Base-by-base conservation (phyloP, 1,140 invertebrate genomes). In the Phenacoccus solenopsis region DNA sequence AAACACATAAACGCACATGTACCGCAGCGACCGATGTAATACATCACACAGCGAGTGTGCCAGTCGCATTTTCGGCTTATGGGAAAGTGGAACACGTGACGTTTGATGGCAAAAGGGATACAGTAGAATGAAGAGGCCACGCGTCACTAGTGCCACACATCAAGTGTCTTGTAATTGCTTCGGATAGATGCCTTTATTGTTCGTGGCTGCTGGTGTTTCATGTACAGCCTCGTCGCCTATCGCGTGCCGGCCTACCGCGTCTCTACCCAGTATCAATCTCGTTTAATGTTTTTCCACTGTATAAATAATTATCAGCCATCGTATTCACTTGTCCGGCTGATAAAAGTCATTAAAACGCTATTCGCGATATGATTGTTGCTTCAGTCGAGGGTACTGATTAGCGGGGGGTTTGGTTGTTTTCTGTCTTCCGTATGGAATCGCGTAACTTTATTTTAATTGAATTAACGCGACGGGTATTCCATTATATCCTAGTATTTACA, bases 91-190 rank as follows among this genome's bases (percentile, higher is more conserved):
- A 24, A 16, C 59, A 64, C 59, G 59, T 64, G 59, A 64, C 59
- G 25, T 64, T 64, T 64, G 59, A 64, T 64, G 21, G 59, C 1
- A 64, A 25, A 27, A 64, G 59, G 25, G 59, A 27, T 64, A 27
- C 13, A n/a, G n/a, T n/a, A n/a, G n/a, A n/a, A n/a, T n/a, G n/a
- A n/a, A n/a, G n/a, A 25, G 59, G 59, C 59, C 59, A 64, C 59
- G 59, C 59, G 59, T 64, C 59, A 64, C 59, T 27, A 64, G 59
- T 64, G 59, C 22, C 59, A 27, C 25, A 64, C 59, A 64, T 64
- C 59, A 64, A 64, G 59, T 64, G 59, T 27, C 22, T 64, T 24
- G 59, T 64, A 64, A 64, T 64, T 64, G 59, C 59, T 64, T 64
- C 59, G 59, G 59, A 64, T 24, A 27, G 59, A 64, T 64, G 25